Percentiles rank a stretch among this genome's conserved stretches.
Conservation (phyloP, 2,113 vertebrate genomes). For the Mastomys coucha region DNA sequence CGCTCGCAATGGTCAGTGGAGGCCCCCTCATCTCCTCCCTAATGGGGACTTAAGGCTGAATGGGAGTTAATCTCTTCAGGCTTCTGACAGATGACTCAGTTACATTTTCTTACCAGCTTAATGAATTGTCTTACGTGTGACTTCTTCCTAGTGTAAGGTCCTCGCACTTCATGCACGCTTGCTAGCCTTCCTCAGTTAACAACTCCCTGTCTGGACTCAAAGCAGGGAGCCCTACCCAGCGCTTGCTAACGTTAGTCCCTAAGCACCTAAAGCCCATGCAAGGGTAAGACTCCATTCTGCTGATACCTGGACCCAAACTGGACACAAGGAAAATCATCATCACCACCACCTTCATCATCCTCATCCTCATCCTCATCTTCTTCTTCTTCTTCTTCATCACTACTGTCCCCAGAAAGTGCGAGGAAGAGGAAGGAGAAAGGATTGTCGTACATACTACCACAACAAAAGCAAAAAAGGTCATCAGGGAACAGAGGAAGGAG, state of each 20-base stretch:
- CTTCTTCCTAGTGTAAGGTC: not conserved
- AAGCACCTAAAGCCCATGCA: conserved; percentile 84
- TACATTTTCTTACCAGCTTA: not conserved
- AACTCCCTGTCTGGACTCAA: not conserved
- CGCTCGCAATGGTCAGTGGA: not conserved
- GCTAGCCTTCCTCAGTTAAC: not conserved
- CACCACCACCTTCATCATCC: conserved; percentile 84
- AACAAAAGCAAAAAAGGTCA: conserved; percentile 85
- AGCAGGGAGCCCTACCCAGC: not conserved
- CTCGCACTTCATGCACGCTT: not conserved
- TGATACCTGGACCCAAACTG: conserved; percentile 99
- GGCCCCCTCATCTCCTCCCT: not conserved
- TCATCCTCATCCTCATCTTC: conserved; percentile 88
- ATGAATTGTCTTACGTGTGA: not conserved
- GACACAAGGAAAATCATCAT: conserved; percentile 97
- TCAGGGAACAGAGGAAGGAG: conserved; percentile 78
- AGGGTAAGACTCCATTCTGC: conserved; percentile 78
- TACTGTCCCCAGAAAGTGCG: conserved; percentile 95
- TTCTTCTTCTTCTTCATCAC: conserved; percentile 95
- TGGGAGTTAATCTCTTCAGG: not conserved
- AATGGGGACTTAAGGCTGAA: not conserved
- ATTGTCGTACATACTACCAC: conserved; percentile 89
- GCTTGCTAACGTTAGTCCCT: conserved; percentile 84
- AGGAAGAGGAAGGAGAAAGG: conserved; percentile 96
- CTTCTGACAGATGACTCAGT: not conserved